Evolutionary conservation across 2,113 vertebrate genomes (phyloP).

Genomic region (Limnothrissa miodon): DNA sequence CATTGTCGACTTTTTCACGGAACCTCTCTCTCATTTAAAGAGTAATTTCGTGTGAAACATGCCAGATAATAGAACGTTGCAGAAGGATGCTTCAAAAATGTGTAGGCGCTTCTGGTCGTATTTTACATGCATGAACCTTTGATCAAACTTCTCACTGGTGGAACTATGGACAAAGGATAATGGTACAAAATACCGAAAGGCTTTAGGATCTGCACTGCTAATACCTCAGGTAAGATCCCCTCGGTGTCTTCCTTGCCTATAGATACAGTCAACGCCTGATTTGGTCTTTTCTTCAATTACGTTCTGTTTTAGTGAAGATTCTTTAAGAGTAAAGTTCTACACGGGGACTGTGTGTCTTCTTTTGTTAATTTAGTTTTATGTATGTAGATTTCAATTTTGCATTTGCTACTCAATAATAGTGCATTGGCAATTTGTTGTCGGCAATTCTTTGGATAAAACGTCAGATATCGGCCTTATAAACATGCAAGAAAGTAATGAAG

Average conservation of each 20-base stretch:
- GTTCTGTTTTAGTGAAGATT: not conserved
- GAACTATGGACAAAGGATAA: slow-evolving; percentile 6
- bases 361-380: too few relatives aligned
- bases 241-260: not conserved
- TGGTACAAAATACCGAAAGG: not conserved
- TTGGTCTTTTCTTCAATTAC: not conserved
- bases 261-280: not conserved
- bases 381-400: too few relatives aligned
- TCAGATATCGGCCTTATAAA: not conserved
- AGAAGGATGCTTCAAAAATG: not conserved
- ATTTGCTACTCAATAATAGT: too few relatives aligned
- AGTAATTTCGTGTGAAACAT: not conserved
- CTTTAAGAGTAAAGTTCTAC: not conserved
- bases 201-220: not conserved
- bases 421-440: too few relatives aligned
- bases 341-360: not conserved
- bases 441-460: too few relatives aligned
- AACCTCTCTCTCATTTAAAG: not conserved
- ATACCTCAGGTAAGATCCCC: not conserved
- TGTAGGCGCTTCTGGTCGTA: not conserved
- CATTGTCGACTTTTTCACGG: slow-evolving; percentile 1
- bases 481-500: not conserved
- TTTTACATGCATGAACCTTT: not conserved
- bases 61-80: not conserved
- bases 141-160: not conserved